phyloP scores from a whole-genome alignment of 2,888 invertebrate species.

The Cephus nigrinus region DNA sequence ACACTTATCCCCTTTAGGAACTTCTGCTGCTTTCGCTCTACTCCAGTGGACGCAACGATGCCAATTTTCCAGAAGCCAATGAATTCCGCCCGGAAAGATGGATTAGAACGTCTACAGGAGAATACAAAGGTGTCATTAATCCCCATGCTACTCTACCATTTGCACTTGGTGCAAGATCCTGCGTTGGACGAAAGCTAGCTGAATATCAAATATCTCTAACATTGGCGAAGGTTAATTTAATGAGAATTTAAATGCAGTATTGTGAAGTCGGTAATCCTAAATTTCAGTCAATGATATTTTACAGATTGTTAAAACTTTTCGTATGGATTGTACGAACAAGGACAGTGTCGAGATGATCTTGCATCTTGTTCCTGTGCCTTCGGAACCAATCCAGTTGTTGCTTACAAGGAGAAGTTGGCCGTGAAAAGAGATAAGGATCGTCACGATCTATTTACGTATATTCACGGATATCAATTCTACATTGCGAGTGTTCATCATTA shows the following conservation, averaged over 20 bases:
- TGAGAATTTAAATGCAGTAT: not conserved
- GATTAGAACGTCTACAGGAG: conserved; percentile 71
- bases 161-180: conserved; percentile 84
- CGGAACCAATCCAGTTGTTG: conserved; percentile 67
- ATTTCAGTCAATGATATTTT: conserved; percentile 28
- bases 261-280: not conserved
- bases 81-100: conserved; percentile 83
- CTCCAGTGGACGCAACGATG: conserved; percentile 81
- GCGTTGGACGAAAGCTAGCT: conserved; percentile 85
- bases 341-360: conserved; percentile 70
- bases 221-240: conserved; percentile 71
- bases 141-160: conserved; percentile 83
- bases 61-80: conserved; percentile 76
- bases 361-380: conserved; percentile 73
- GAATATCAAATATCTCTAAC: conserved; percentile 79
- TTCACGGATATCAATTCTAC: not conserved
- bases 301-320: conserved; percentile 69
- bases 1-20: conserved; percentile 70
- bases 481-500: not conserved
- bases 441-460: not conserved
- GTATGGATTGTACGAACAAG: conserved; percentile 68
- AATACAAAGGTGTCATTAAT: conserved; percentile 67
- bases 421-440: not conserved
- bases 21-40: conserved; percentile 86
- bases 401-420: conserved; percentile 45